phyloP scores from a whole-genome alignment of 2,113 vertebrate genomes.

The Aegotheles bennettii region DNA sequence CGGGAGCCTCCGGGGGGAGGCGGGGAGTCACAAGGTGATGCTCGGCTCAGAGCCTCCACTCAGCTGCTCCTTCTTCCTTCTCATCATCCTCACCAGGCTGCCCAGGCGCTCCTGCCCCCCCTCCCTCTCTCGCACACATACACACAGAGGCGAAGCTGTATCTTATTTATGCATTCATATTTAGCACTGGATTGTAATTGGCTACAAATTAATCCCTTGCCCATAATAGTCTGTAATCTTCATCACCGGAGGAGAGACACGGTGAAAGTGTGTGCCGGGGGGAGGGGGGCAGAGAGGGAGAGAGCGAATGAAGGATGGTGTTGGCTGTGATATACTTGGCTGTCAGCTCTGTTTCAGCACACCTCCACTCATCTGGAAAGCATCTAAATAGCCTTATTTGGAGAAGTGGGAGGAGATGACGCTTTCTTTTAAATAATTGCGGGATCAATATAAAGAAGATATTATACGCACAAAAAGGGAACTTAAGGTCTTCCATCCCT shows the following conservation, averaged over 20 bases:
- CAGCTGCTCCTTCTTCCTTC: conserved; percentile 66
- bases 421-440: conserved; percentile 74
- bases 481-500: conserved; percentile 7
- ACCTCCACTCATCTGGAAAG: conserved; percentile 78
- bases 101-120: conserved; percentile 55
- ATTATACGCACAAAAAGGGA: conserved; percentile 33
- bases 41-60: conserved; percentile 58
- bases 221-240: conserved; percentile 80
- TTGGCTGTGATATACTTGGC: conserved; percentile 72
- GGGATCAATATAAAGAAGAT: conserved; percentile 64
- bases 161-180: conserved; percentile 84
- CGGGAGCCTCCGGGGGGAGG: not conserved
- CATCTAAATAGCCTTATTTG: conserved; percentile 81
- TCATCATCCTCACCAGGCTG: conserved; percentile 66
- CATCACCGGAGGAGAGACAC: conserved; percentile 64
- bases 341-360: conserved; percentile 71
- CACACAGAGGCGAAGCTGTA: conserved; percentile 31
- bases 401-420: conserved; percentile 69
- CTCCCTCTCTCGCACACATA: conserved; percentile 25
- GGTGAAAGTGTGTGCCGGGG: conserved; percentile 49
- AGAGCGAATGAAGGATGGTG: conserved; percentile 63
- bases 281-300: conserved; percentile 38
- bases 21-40: conserved; percentile 59
- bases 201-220: conserved; percentile 88
- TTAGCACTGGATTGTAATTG: conserved; percentile 84